Evolutionary conservation across 2,113 vertebrate genomes (phyloP), one percentile per base, ranked within the genome.

Genomic region (Leptodactylus fuscus): DNA sequence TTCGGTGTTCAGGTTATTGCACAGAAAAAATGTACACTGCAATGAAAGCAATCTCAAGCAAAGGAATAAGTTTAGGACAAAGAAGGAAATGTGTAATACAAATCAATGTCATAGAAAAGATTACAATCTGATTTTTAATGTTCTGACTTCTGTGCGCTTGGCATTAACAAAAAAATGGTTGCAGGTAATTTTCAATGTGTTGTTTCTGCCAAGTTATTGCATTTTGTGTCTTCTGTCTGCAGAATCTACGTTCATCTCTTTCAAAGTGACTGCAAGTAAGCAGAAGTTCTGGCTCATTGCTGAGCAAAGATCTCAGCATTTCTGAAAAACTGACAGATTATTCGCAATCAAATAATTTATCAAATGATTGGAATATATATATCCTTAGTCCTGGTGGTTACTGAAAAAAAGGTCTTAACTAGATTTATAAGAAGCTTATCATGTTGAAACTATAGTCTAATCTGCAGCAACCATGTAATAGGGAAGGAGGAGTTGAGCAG

Each of bases 81-180:
- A 32, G 48, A 76, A 51, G 6, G 15, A 34, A 51, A 76, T 51
- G 24, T 51, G 48, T 18, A 27, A 32, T 32, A 76, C 44, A 76
- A 48, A 20, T 76, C 73, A 76, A 76, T 51, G 44, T 76, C 24
- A 76, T 49, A 49, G 73, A 76, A 76, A 76, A 51, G 24, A 76
- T 75, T 20, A 76, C 48, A 76, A n/a, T 49, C 41, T 48, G 24
- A 46, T 29, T 48, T 44, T 48, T 46, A 48, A 75, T 75, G 71
- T 49, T 48, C 41, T 46, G 41, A 49, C 44, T 46, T 75, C 24
- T 49, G n/a, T 48, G 38, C 41, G 29, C 44, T 48, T 75, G 44
- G 7, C 24, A 46, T 27, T 75, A 75, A 49, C 44, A 49, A 75
- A 69, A n/a, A 49, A 75, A 75, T 75, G 71, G n/a, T 75, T 48